These are phyloP conservation scores for Alligator sinensis DNA, from an alignment of 2,113 vertebrate genomes.

Conservation along the genomic window DNA sequence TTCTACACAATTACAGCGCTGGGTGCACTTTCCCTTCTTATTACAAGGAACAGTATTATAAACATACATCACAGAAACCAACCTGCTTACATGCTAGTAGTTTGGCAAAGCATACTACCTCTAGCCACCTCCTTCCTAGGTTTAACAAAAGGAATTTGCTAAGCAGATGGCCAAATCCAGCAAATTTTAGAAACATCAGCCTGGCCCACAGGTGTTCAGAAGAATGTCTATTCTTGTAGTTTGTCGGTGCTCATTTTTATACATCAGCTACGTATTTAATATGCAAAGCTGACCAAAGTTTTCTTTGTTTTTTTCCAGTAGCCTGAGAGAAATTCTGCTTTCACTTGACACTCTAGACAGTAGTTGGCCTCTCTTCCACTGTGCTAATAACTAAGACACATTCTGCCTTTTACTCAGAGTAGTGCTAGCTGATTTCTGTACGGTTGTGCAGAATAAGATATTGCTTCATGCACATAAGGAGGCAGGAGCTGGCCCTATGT, in stretches of 20 bases:
- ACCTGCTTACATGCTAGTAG: neutral
- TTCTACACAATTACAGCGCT: neutral
- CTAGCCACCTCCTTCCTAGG: slow-evolving; percentile 42
- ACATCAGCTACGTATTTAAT: neutral
- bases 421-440: neutral
- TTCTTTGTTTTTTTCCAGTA: neutral
- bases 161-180: slow-evolving; percentile 57
- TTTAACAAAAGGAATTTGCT: slow-evolving; percentile 16
- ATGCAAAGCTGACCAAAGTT: neutral
- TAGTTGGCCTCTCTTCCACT: neutral
- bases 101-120: slow-evolving; percentile 52
- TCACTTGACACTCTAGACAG: neutral
- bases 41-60: neutral
- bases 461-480: neutral
- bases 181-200: slow-evolving; percentile 32
- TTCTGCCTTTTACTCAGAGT: neutral
- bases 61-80: neutral
- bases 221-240: slow-evolving; percentile 34
- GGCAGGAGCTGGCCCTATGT: neutral
- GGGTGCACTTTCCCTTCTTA: neutral
- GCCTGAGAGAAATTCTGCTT: neutral
- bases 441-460: neutral
- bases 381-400: neutral
- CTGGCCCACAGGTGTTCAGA: slow-evolving; percentile 19
- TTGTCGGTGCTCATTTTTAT: slow-evolving; percentile 10